Evolutionary conservation across 1,140 invertebrate genomes (phyloP), one percentile per base, ranked within the genome.

Genomic region (Plectus sambesii): DNA sequence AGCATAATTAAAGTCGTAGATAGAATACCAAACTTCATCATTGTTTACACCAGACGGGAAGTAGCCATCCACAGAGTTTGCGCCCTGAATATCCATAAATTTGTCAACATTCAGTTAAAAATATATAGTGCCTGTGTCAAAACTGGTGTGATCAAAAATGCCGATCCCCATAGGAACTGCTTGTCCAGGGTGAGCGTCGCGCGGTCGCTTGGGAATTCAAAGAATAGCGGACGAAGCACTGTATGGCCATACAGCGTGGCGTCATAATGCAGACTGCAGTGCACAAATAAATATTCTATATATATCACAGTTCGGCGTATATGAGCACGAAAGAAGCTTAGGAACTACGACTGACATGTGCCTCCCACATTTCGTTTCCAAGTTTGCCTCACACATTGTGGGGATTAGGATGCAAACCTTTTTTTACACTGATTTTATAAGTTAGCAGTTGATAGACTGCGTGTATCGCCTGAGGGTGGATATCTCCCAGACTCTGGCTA

Each of bases 81-180:
- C 49, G 27, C 51, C 55, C 30, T 61, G 12, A 53, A 60, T 26
- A 5, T 6, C 15, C 17, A 22, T 12, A 8, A 47, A 47, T 24
- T n/a, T 15, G 42, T 19, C 42, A 15, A 46, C n/a, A 6, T 5
- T 1, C 44, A 27, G 15, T 5, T 1, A 27, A 20, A 8, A n/a
- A n/a, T n/a, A n/a, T n/a, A n/a, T n/a, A n/a, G n/a, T n/a, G n/a
- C 55, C 55, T 60, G 40, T 15, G 45, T 24, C 4, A 58, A 6
- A 23, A 56, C 59, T 25, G 59, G 59, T 41, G 47, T 40, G 3
- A 61, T 44, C 37, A 61, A 42, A 1, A 61, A 51, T 41, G 51
- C 25, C 1, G 59, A 35, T 45, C 59, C 59, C 59, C 59, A 61
- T 39, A 61, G 47, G 51, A 61, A 61, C 36, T 61, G 46, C 24